Evolutionary conservation across 1,140 invertebrate genomes (phyloP).

Genomic region (Rhyacophila brunnea): DNA sequence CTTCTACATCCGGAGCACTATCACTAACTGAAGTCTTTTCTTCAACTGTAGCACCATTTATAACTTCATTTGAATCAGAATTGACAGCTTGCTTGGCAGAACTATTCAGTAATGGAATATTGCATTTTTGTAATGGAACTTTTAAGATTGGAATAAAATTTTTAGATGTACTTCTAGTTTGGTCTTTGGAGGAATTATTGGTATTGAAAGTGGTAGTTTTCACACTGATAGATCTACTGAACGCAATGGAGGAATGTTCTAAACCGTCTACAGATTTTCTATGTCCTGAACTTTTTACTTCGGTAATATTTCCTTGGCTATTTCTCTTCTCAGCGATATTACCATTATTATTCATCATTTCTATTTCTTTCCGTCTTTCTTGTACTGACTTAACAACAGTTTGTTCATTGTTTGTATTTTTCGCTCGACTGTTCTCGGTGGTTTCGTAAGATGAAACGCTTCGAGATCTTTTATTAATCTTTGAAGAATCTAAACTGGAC

Average conservation of each 20-base stretch:
- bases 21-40: not conserved
- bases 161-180: constrained; percentile 8
- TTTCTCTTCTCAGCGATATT: constrained; percentile 5
- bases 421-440: not conserved
- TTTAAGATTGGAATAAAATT: constrained; percentile 11
- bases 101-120: constrained; percentile 19
- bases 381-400: constrained; percentile 47
- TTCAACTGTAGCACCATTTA: not conserved
- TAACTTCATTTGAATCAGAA: not conserved
- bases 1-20: not conserved
- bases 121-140: constrained; percentile 14
- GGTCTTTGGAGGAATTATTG: constrained; percentile 13
- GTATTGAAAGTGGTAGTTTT: constrained; percentile 8
- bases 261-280: constrained; percentile 15
- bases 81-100: not conserved
- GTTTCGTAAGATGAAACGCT: constrained; percentile 32
- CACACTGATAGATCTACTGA: constrained; percentile 25
- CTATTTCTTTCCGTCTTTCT: constrained; percentile 51
- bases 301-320: constrained; percentile 6
- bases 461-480: constrained; percentile 40
- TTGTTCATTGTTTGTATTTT: constrained; percentile 33
- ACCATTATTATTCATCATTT: constrained; percentile 42
- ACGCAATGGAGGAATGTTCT: constrained; percentile 10
- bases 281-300: not conserved
- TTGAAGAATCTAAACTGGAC: constrained; percentile 50